Evolutionary conservation across 1,140 invertebrate genomes (phyloP), one percentile per base, ranked within the genome.

Genomic region (Pogonognathellus flavescens): DNA sequence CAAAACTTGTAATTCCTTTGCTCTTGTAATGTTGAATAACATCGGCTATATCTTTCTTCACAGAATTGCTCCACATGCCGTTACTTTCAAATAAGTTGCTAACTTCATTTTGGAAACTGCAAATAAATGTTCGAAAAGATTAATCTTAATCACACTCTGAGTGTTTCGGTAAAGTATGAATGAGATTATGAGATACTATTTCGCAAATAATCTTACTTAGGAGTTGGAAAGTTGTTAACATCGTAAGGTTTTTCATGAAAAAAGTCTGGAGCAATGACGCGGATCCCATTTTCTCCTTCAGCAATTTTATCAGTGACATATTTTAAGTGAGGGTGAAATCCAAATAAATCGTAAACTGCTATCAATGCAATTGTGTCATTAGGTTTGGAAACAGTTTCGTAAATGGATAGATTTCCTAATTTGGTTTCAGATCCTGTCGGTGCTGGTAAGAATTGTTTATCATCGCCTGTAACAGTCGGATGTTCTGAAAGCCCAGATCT

Each of bases 341-440:
- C 88, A 84, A 86, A 87, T 81, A 88, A 85, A 70, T 88, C 88
- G 31, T 88, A 87, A 1, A 84, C 87, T 1, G 82, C 76, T 80
- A 88, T 86, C 9, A 88, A 22, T 6, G 85, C 10, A 84, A 20
- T 14, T 6, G 57, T 81, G 0, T 59, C n/a, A 25, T 82, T 83
- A 18, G n/a, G 11, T 13, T 16, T 55, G 50, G 85, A 53, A 16
- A 22, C 53, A 7, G 82, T 87, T 62, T 87, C 86, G 55, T 88
- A 88, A 10, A 88, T 87, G n/a, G 70, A 53, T 10, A 88, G 53
- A 70, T 86, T 59, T 50, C 83, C 83, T 4, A 88, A 18, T 14
- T 22, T 70, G 10, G 62, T 57, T 31, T 57, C 66, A 18, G 66
- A 18, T 20, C 87, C 87, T 70, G 49, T 25, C 16, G 87, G 83